Evolutionary conservation across 2,113 vertebrate species (phyloP), one percentile per base, ranked within the genome.

Genomic region (Taurulus bubalis): DNA sequence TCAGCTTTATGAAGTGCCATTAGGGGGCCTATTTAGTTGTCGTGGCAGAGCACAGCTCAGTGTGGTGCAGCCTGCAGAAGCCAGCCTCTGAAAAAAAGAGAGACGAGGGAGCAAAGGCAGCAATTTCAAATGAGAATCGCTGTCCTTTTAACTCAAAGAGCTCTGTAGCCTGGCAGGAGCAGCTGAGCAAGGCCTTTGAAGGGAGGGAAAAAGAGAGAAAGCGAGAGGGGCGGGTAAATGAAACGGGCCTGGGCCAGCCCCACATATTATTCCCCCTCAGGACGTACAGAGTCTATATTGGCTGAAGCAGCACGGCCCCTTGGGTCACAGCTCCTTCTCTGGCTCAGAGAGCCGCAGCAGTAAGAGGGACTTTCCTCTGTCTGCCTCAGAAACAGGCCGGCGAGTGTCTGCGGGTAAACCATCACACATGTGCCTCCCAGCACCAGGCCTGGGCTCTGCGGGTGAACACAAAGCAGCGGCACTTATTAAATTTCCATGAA

Each of bases 401-500:
- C 59, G 45, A 90, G 84, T 80, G 91, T 87, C 90, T 91, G 79
- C 73, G 90, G 85, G 89, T 92, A 95, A 96, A 94, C 81, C 91
- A 92, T 90, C 92, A 83, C 85, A 88, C 89, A 89, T 91, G 90
- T 92, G 93, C 93, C 94, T 95, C 87, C 65, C 90, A 95, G 94
- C 91, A 74, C 85, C 89, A 74, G 87, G 78, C 84, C 82, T 69
- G 86, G 88, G 87, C 94, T 95, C 91, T 89, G 92, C 82, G 91
- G 94, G 92, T 92, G 85, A 91, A 89, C 75, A 88, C 94, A 96
- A 96, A 94, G 87, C 92, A 87, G 91, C 87, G 60, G 87, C 87
- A 73, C 90, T 94, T 92, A 95, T 96, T 96, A 94, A 89, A 95
- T 96, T 95, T 95, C 95, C 94, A 94, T 94, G 91, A 95, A 94